A percentile compares a stretch with the other conserved stretches of the same genome.
phyloP scores from a whole-genome alignment of 2,113 vertebrate genomes.

The Regulus satrapa region DNA sequence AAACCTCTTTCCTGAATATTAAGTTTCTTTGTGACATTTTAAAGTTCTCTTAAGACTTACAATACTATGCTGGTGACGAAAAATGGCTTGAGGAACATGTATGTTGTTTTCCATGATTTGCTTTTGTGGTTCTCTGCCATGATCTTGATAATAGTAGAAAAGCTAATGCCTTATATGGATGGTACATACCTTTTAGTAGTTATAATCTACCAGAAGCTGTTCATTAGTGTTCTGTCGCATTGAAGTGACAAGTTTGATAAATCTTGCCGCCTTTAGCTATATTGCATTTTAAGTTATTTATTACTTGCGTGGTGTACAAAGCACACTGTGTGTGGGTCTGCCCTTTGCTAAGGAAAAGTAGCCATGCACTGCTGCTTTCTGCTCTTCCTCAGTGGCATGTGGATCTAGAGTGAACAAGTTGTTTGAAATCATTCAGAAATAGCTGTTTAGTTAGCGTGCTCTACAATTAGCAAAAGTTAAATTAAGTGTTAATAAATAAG shows the following conservation, averaged over 20 bases:
- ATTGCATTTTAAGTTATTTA: neutral
- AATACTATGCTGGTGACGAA: neutral
- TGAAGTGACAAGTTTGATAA: accelerated
- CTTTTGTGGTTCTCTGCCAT: neutral
- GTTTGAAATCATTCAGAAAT: neutral
- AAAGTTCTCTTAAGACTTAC: neutral
- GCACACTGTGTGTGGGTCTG: neutral
- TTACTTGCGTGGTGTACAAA: neutral
- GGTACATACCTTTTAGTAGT: neutral
- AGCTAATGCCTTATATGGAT: neutral
- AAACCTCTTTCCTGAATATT: neutral
- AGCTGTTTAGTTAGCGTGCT: neutral
- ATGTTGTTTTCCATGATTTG: neutral
- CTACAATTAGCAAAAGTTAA: neutral
- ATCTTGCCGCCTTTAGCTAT: neutral
- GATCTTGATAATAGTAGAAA: neutral
- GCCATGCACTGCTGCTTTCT: neutral
- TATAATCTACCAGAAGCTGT: neutral
- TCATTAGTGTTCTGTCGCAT: neutral
- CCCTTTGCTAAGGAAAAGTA: neutral
- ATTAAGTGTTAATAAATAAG: neutral
- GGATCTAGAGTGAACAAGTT: neutral
- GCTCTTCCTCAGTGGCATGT: neutral
- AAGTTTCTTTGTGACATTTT: neutral
- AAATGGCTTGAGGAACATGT: neutral